Evolutionary conservation across 2,888 invertebrate species (phyloP).

Genomic region (Drosophila pseudotakahashii): DNA sequence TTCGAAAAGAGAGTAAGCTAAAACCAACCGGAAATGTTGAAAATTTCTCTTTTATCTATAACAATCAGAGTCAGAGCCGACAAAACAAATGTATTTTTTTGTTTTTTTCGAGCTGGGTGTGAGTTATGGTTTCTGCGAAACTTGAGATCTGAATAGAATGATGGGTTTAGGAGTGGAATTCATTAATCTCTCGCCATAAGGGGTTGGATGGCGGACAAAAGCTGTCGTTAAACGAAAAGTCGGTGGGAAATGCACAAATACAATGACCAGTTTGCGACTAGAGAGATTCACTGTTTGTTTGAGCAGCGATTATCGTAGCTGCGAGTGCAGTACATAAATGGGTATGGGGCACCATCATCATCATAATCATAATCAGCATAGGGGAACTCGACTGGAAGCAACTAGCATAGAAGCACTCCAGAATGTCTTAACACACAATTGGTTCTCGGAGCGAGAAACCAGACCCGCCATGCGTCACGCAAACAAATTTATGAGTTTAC

Average conservation of each 20-base stretch:
- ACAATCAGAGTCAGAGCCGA: constrained; percentile 14
- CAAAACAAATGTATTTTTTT: constrained; percentile 27
- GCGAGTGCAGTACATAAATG: constrained; percentile 58
- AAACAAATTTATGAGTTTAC: constrained; percentile 52
- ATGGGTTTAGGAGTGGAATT: constrained; percentile 54
- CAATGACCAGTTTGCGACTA: constrained; percentile 27
- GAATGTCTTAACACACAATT: constrained; percentile 65
- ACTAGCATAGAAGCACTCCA: constrained; percentile 20
- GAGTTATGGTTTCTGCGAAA: constrained; percentile 56
- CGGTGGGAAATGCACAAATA: constrained; percentile 59
- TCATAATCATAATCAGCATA: constrained; percentile 17
- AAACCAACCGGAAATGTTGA: constrained; percentile 62
- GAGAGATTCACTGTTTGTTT: constrained; percentile 39
- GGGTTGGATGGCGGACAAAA: constrained; percentile 42
- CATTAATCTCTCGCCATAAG: constrained; percentile 67
- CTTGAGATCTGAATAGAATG: constrained; percentile 42
- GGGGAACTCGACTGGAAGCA: constrained; percentile 10
- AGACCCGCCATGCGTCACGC: constrained; percentile 45
- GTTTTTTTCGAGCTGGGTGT: constrained; percentile 10
- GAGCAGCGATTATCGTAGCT: constrained; percentile 66
- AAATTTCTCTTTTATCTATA: constrained; percentile 62
- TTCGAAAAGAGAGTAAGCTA: constrained; percentile 1
- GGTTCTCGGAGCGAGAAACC: constrained; percentile 3
- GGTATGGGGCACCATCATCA: constrained; percentile 9
- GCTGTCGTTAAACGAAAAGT: constrained; percentile 55